These are phyloP conservation scores for Drosophila insularis DNA, from an alignment of 1,140 invertebrate genomes.

Conservation along the genomic window DNA sequence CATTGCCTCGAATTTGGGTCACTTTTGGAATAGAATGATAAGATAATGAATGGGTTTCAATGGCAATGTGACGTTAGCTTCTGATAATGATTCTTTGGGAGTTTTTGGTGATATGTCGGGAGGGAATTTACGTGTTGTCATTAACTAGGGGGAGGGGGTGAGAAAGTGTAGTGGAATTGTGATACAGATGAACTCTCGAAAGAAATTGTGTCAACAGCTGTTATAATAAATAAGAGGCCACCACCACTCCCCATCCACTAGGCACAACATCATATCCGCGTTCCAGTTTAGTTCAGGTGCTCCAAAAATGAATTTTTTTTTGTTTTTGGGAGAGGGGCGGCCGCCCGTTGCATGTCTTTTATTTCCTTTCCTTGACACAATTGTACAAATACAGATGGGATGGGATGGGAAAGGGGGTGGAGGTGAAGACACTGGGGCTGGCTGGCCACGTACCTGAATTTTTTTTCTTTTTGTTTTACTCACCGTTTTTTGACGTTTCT, in stretches of 20 bases:
- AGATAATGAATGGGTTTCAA: constrained; percentile 1
- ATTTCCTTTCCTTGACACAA: constrained; percentile 38
- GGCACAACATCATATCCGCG: not conserved
- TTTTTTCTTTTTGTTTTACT: constrained; percentile 24
- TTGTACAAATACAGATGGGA: constrained; percentile 54
- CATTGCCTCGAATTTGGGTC: constrained; percentile 1
- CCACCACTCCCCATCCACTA: not conserved
- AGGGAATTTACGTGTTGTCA: not conserved
- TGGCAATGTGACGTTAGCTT: not conserved
- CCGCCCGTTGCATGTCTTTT: constrained; percentile 2
- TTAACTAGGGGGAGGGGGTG: not conserved
- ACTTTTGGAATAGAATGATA: not conserved
- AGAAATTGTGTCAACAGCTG: constrained; percentile 32
- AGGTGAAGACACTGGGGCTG: not conserved
- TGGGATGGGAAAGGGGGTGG: not conserved
- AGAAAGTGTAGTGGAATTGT: not conserved
- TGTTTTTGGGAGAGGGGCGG: too few species aligned
- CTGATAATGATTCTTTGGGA: not conserved
- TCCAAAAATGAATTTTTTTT: not conserved
- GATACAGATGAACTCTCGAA: constrained; percentile 24
- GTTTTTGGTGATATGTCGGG: not conserved
- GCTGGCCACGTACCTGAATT: constrained; percentile 34
- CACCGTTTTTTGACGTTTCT: constrained; percentile 73
- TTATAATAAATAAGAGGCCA: constrained; percentile 15
- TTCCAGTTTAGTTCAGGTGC: not conserved